Conservation (phyloP, 1,140 invertebrate species). For the Polypedilum vanderplanki region DNA sequence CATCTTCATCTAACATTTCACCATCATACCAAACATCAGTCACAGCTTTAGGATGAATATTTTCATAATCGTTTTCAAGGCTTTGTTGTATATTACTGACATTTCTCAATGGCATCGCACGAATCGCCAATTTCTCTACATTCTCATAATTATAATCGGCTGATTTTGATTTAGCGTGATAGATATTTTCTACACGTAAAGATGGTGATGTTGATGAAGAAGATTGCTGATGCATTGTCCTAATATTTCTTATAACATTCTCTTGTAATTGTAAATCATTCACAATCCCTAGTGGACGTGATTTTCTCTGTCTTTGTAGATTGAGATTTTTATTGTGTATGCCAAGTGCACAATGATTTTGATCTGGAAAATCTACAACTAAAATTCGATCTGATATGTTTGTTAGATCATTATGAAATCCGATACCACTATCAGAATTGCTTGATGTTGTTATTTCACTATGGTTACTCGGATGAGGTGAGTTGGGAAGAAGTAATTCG, state of each 20-base stretch:
- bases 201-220: neutral
- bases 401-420: conserved; percentile 78
- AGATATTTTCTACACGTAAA: neutral
- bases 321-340: conserved; percentile 39
- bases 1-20: neutral
- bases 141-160: conserved; percentile 21
- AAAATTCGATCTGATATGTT: conserved; percentile 74
- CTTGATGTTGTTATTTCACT: conserved; percentile 78
- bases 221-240: neutral
- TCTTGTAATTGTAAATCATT: conserved; percentile 12
- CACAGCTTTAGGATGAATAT: conserved; percentile 5
- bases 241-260: conserved; percentile 15
- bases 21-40: conserved; percentile 24
- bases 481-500: conserved; percentile 50
- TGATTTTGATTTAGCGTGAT: conserved; percentile 15
- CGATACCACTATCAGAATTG: conserved; percentile 91
- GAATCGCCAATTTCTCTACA: conserved; percentile 43
- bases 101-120: conserved; percentile 43
- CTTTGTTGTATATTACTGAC: neutral
- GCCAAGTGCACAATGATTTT: neutral
- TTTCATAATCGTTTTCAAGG: neutral
- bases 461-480: conserved; percentile 73
- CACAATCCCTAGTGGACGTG: neutral
- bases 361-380: conserved; percentile 64
- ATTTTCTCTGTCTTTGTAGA: neutral